Conservation (phyloP, 2,888 invertebrate species). For the Alsophila aescularia region DNA sequence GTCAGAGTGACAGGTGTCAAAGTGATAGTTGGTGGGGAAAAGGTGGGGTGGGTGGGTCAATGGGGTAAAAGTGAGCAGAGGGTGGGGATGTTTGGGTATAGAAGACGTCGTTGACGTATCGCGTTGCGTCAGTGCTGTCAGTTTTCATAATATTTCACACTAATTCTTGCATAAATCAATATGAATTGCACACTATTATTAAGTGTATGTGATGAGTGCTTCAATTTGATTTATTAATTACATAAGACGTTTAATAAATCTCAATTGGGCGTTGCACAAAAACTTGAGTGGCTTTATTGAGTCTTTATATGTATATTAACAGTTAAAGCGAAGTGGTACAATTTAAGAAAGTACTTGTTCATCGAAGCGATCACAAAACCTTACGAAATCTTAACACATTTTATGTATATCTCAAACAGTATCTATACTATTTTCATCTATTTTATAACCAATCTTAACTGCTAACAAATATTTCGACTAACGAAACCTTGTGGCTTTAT, state of each 20-base stretch:
- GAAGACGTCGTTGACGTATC: slow-evolving; percentile 17
- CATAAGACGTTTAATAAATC: slow-evolving; percentile 16
- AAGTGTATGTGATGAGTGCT: slow-evolving; percentile 18
- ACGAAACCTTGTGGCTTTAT: slow-evolving; percentile 48
- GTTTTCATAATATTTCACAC: slow-evolving; percentile 42
- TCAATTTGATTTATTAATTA: slow-evolving; percentile 24
- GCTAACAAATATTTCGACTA: slow-evolving; percentile 19
- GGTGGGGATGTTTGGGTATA: too few relatives aligned
- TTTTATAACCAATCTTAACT: slow-evolving; percentile 18
- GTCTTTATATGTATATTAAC: slow-evolving; percentile 9
- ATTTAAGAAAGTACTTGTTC: slow-evolving; percentile 13
- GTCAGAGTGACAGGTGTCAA: too few relatives aligned
- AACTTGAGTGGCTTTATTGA: slow-evolving; percentile 6
- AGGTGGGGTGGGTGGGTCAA: too few relatives aligned
- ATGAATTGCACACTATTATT: slow-evolving; percentile 15
- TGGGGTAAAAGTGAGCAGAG: too few relatives aligned
- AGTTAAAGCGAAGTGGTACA: slow-evolving; percentile 4
- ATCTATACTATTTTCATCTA: slow-evolving; percentile 12
- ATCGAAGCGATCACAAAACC: slow-evolving; percentile 12
- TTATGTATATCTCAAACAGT: slow-evolving; percentile 8
- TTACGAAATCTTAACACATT: slow-evolving; percentile 10
- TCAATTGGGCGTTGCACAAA: slow-evolving; percentile 17
- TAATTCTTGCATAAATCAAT: slow-evolving; percentile 37
- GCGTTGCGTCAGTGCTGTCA: slow-evolving; percentile 30
- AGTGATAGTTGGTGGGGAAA: too few relatives aligned